phyloP scores from a whole-genome alignment of 2,113 vertebrate species.

The Cyanocitta stelleri region DNA sequence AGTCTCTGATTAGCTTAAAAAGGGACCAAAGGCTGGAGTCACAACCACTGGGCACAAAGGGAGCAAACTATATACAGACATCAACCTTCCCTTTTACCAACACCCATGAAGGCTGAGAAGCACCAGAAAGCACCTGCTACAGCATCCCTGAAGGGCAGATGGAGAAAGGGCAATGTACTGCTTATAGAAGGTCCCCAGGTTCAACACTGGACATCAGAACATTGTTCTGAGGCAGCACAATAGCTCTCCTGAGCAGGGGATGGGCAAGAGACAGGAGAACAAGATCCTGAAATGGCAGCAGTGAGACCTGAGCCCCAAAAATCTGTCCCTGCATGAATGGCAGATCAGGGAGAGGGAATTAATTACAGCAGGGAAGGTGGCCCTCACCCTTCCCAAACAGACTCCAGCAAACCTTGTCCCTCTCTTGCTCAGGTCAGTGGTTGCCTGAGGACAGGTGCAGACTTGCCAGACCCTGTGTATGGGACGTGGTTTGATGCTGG shows the following conservation, averaged over 20 bases:
- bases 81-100: neutral
- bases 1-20: neutral
- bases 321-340: neutral
- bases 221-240: rapidly evolving
- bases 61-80: neutral
- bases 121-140: neutral
- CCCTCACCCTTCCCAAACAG: neutral
- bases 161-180: neutral
- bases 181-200: neutral
- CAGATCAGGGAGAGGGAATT: neutral
- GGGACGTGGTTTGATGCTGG: neutral
- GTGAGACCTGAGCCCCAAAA: neutral
- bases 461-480: neutral
- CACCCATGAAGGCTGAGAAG: neutral
- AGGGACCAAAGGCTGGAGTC: neutral
- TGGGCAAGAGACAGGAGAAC: neutral
- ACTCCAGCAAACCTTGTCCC: neutral
- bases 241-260: neutral
- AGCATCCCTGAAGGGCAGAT: neutral
- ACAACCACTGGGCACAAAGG: neutral
- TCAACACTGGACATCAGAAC: neutral
- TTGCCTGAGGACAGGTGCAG: neutral
- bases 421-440: neutral
- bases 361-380: neutral
- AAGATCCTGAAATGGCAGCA: neutral